phyloP scores from a whole-genome alignment of 35 echinoderm and acorn worm genomes.

The Lytechinus pictus region DNA sequence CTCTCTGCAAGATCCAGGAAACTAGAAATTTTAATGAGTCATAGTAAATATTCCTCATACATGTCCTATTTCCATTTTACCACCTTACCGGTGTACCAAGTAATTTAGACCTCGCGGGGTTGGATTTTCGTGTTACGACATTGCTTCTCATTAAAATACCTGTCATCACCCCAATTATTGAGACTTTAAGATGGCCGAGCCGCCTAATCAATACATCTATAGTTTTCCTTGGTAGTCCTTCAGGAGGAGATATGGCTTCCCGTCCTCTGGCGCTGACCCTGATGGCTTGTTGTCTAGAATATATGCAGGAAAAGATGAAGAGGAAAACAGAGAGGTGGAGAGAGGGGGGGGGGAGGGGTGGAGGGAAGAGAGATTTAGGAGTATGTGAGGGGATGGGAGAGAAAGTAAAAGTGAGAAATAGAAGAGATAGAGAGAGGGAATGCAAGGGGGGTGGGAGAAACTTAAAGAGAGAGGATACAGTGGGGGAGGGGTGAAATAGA shows the following conservation, averaged over 20 bases:
- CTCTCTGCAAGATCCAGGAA: background rate
- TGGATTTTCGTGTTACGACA: background rate
- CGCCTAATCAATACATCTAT: conserved; percentile 38
- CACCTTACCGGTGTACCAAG: background rate
- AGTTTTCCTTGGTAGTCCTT: conserved; percentile 13
- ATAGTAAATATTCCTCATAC: conserved; percentile 20
- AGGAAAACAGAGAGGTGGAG: background rate
- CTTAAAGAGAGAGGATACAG: too few relatives aligned
- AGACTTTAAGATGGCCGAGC: conserved; percentile 9
- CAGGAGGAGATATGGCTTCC: conserved; percentile 36
- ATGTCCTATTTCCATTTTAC: background rate
- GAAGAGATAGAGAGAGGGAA: background rate
- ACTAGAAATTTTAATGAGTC: conserved; percentile 26
- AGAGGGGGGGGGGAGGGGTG: background rate
- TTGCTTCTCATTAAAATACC: conserved; percentile 37
- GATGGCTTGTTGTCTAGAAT: background rate
- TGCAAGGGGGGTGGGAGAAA: background rate
- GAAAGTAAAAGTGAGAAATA: background rate
- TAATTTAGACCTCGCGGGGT: background rate
- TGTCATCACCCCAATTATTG: conserved; percentile 48
- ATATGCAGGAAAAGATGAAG: background rate
- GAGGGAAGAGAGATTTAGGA: background rate
- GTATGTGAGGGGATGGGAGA: background rate
- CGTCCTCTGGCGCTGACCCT: background rate
- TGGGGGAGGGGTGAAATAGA: too few relatives aligned